phyloP scores from a whole-genome alignment of 2,113 vertebrate species.

The Atractosteus spatula region DNA sequence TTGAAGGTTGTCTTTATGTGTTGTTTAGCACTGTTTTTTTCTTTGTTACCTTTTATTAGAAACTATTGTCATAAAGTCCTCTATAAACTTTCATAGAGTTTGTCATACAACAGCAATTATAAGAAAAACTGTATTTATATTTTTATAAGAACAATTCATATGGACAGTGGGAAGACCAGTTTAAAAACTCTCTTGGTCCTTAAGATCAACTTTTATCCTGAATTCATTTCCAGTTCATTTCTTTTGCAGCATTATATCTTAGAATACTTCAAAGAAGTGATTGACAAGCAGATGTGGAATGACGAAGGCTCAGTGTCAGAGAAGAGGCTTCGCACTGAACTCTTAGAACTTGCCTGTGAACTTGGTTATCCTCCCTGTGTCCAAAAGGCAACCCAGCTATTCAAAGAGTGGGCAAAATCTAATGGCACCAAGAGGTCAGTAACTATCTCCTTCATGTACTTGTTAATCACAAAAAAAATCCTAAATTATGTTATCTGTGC shows the following conservation, averaged over 20 bases:
- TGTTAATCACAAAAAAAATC: too few species aligned
- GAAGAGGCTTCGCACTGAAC: constrained; percentile 8
- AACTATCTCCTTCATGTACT: too few species aligned
- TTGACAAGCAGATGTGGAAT: constrained; percentile 40
- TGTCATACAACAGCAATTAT: too few species aligned
- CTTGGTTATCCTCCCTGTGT: constrained; percentile 28
- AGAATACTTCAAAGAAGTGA: constrained; percentile 42
- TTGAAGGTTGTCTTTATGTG: constrained; percentile 36
- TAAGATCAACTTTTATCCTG: neutral
- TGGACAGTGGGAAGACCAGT: too few species aligned
- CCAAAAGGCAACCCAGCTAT: constrained; percentile 30
- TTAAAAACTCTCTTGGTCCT: neutral
- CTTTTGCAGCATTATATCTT: constrained; percentile 36
- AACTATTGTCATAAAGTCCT: too few species aligned
- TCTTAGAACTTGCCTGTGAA: constrained; percentile 35
- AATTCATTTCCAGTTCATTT: neutral
- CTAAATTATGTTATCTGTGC: too few species aligned
- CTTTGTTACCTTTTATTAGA: too few species aligned
- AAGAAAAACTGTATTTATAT: too few species aligned
- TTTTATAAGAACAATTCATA: too few species aligned
- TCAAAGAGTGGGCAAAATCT: constrained; percentile 33
- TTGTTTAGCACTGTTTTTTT: neutral
- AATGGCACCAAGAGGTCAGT: constrained; percentile 37
- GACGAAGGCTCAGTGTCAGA: constrained; percentile 27
- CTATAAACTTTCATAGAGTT: too few species aligned